phyloP scores from a whole-genome alignment of 2,888 invertebrate genomes.

The Zhengitettix transpicula region DNA sequence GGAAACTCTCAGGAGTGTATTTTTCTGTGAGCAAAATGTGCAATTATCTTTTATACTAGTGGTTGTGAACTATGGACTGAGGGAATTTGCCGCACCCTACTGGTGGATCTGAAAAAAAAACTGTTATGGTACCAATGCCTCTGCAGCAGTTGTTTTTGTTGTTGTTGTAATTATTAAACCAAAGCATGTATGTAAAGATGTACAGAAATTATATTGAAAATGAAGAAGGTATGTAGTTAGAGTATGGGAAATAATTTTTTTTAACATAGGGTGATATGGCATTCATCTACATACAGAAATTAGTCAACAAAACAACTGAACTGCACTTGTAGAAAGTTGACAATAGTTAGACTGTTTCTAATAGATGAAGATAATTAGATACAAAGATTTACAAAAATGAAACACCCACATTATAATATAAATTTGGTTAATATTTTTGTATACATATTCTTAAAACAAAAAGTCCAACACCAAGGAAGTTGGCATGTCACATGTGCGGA shows the following conservation, averaged over 20 bases:
- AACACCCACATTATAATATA: slow-evolving; percentile 10
- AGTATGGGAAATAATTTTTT: slow-evolving; percentile 6
- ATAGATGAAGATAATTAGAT: neutral
- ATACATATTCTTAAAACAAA: slow-evolving; percentile 11
- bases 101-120: neutral
- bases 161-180: slow-evolving; percentile 10
- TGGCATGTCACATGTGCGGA: slow-evolving; percentile 1
- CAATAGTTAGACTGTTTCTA: slow-evolving; percentile 1
- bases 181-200: slow-evolving; percentile 13
- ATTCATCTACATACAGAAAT: neutral
- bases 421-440: slow-evolving; percentile 14
- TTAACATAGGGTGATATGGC: slow-evolving; percentile 4
- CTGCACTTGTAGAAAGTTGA: slow-evolving; percentile 8
- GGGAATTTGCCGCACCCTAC: neutral
- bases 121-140: slow-evolving; percentile 3
- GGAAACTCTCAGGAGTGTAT: slow-evolving; percentile 1
- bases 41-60: slow-evolving; percentile 12
- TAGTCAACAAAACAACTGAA: slow-evolving; percentile 5
- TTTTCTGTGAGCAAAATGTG: slow-evolving; percentile 10
- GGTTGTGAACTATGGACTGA: slow-evolving; percentile 12
- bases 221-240: slow-evolving; percentile 9
- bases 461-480: slow-evolving; percentile 7
- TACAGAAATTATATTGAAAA: slow-evolving; percentile 9
- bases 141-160: slow-evolving; percentile 10
- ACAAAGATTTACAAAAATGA: neutral